Evolutionary conservation across 2,888 invertebrate genomes (phyloP), one percentile per base, ranked within the genome.

Genomic region (Lagria hirta): DNA sequence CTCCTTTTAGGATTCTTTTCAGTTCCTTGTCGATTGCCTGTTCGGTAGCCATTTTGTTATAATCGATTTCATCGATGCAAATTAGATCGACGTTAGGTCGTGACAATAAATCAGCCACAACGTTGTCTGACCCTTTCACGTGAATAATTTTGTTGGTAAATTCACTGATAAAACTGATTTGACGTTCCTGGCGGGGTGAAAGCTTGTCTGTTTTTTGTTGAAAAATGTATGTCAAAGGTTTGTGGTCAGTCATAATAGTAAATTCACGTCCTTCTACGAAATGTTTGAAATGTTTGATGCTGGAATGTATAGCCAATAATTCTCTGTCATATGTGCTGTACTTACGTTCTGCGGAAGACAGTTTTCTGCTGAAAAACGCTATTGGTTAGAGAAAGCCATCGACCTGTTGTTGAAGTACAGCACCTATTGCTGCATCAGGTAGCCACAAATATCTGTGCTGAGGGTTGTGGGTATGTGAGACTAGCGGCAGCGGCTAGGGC

Each of bases 331-430:
- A 70, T 5, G 48, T 24, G 13, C 34, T 36, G 26, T 69, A 71
- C 3, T 63, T 66, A 8, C 17, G 28, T 43, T 73, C 62, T 0
- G 65, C 40, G 3, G 55, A 37, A n/a, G 42, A 57, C 0, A 71
- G 48, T 32, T 64, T 68, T 17, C 51, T 54, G 0, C 68, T 68
- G 36, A 62, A 71, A 36, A 70, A 71, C 1, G 61, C 63, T 2
- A 70, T 29, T 0, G 70, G 68, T 43, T 68, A 51, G 60, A 61
- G 60, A 1, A 29, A 3, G 3, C 48, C 37, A 2, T 55, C 34
- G 2, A 49, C 43, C 1, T 26, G 17, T 45, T 71, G 71, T 26
- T 72, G 66, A 3, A 72, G 28, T 0, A 58, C 63, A 1, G 65
- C 67, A 0, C 69, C 70, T 3, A 70, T 57, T 1, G 67, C 63